A percentile compares a stretch with the other conserved stretches of the same genome.
phyloP scores from a whole-genome alignment of 2,888 invertebrate species.

The Acrobasis repandana region DNA sequence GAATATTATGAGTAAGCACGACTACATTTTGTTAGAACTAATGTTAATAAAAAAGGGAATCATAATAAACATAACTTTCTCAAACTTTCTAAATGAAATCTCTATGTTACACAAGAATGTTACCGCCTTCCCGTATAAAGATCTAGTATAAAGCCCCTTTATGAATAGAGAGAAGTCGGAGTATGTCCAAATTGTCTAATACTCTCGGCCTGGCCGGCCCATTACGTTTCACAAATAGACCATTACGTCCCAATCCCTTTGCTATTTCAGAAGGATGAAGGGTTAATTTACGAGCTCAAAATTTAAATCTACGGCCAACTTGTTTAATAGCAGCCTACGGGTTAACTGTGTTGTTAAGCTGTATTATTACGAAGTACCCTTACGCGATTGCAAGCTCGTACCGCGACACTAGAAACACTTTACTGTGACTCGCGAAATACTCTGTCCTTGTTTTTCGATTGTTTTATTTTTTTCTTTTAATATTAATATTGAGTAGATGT shows the following conservation, averaged over 20 bases:
- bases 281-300: constrained; percentile 82
- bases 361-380: constrained; percentile 65
- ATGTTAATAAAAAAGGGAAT: background rate
- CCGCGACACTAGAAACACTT: constrained; percentile 23
- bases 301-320: constrained; percentile 81
- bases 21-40: no score
- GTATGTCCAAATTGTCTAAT: constrained; percentile 77
- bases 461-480: background rate
- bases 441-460: background rate
- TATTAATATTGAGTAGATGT: no score
- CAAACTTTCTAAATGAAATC: constrained; percentile 17
- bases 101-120: constrained; percentile 27
- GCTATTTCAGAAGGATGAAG: constrained; percentile 82
- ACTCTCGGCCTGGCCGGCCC: constrained; percentile 73
- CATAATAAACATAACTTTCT: background rate
- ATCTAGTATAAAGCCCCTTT: constrained; percentile 50
- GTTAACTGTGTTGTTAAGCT: constrained; percentile 76
- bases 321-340: constrained; percentile 74
- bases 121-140: constrained; percentile 44
- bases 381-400: constrained; percentile 44
- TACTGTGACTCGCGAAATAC: background rate
- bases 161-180: constrained; percentile 70
- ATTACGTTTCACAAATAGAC: constrained; percentile 82
- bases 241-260: constrained; percentile 81
- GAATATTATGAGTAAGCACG: no score